These are phyloP conservation scores for Apteryx owenii DNA, from an alignment of 2,113 vertebrate genomes.

Conservation along the genomic window DNA sequence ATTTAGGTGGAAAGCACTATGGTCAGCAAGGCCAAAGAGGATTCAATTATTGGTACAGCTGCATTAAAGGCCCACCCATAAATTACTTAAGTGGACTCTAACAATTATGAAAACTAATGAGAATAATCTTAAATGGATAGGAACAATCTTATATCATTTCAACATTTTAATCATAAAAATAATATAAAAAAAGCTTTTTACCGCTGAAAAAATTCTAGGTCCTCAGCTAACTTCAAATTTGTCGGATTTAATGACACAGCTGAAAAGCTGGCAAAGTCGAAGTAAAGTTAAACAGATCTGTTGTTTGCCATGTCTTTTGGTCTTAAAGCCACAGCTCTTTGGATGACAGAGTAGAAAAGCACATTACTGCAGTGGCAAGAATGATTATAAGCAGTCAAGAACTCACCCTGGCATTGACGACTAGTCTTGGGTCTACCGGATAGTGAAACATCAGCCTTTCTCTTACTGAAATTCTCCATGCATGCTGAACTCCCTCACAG, in stretches of 20 bases:
- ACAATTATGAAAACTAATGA: conserved; percentile 61
- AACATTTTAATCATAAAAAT: conserved; percentile 65
- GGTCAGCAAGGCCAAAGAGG: conserved; percentile 52
- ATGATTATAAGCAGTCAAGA: not conserved
- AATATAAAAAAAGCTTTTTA: conserved; percentile 31
- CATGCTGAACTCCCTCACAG: not conserved
- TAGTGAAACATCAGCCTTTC: not conserved
- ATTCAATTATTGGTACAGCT: conserved; percentile 27
- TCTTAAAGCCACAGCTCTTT: not conserved
- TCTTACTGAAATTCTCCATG: not conserved
- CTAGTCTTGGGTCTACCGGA: not conserved
- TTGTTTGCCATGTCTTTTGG: not conserved
- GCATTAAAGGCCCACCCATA: conserved; percentile 33
- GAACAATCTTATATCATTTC: conserved; percentile 54
- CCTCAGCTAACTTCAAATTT: not conserved
- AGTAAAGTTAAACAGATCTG: not conserved
- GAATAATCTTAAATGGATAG: conserved; percentile 33
- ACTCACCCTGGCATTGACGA: not conserved
- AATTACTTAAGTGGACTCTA: conserved; percentile 49
- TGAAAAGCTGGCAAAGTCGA: not conserved
- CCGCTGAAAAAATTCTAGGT: not conserved
- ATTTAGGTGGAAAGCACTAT: conserved; percentile 45
- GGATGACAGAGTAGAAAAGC: not conserved
- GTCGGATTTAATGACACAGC: conserved; percentile 12
- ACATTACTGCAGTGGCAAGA: not conserved